Evolutionary conservation across 1,140 invertebrate species (phyloP).

Genomic region (Papilio helenus): DNA sequence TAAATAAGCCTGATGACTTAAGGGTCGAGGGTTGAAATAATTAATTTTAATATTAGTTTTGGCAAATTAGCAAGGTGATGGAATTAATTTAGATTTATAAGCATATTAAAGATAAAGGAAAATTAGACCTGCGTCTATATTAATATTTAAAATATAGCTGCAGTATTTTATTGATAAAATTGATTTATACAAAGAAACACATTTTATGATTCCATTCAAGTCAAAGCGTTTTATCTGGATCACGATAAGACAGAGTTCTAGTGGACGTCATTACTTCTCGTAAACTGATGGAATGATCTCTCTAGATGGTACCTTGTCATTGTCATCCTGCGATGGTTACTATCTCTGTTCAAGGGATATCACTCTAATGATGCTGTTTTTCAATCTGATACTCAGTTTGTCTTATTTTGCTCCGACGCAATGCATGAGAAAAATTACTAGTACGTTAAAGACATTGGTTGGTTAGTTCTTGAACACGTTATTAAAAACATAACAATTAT

Average conservation of each 20-base stretch:
- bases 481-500: too few relatives aligned
- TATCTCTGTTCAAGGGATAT: constrained; percentile 41
- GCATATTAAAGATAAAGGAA: neutral
- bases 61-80: constrained; percentile 46
- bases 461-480: too few relatives aligned
- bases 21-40: constrained; percentile 58
- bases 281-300: constrained; percentile 29
- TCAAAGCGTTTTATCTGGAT: constrained; percentile 24
- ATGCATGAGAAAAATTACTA: constrained; percentile 46
- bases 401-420: constrained; percentile 51
- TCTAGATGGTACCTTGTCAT: constrained; percentile 31
- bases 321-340: constrained; percentile 41
- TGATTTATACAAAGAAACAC: constrained; percentile 6
- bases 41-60: constrained; percentile 62
- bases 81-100: constrained; percentile 26
- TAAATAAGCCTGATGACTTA: constrained; percentile 15
- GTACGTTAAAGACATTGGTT: neutral
- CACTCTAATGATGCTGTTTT: constrained; percentile 51
- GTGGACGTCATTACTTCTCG: constrained; percentile 39
- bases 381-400: constrained; percentile 56
- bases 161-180: neutral
- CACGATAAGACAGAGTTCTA: constrained; percentile 11
- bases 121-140: too few relatives aligned
- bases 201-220: constrained; percentile 8
- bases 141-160: neutral